Evolutionary conservation across 2,113 vertebrate genomes (phyloP).

Genomic region (Gopherus evgoodei): DNA sequence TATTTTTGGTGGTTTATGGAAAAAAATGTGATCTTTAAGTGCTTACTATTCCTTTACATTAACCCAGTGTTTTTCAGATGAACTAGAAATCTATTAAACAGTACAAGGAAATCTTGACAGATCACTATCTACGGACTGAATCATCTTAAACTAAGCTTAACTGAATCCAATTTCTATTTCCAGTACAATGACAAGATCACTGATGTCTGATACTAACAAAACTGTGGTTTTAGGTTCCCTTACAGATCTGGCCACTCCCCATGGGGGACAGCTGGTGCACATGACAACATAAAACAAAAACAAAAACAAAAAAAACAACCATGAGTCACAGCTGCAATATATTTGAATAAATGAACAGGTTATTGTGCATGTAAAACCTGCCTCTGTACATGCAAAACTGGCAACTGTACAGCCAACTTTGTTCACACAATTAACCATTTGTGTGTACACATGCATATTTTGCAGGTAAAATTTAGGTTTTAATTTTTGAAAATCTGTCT

Average conservation of each 20-base stretch:
- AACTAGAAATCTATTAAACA: constrained; percentile 63
- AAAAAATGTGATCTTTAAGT: constrained; percentile 27
- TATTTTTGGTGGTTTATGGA: too few species aligned
- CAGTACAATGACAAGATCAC: constrained; percentile 45
- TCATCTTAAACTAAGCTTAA: constrained; percentile 56
- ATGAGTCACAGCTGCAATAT: neutral
- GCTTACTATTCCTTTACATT: constrained; percentile 47
- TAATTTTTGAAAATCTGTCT: neutral
- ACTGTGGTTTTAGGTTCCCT: constrained; percentile 48
- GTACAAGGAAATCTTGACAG: constrained; percentile 56
- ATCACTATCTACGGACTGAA: constrained; percentile 55
- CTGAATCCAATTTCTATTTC: constrained; percentile 39
- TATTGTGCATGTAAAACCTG: neutral
- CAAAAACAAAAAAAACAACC: neutral
- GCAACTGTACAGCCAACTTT: neutral
- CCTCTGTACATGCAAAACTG: neutral
- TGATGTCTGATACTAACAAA: constrained; percentile 61
- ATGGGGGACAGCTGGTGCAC: neutral
- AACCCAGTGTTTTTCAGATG: constrained; percentile 68
- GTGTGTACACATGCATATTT: neutral
- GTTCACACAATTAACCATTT: neutral
- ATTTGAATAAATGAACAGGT: neutral
- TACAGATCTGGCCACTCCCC: constrained; percentile 47
- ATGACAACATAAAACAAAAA: neutral
- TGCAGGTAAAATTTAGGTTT: neutral